Evolutionary conservation across 2,797 vertebrate species (phyloP).

Genomic region (Atherinosoma microstoma): DNA sequence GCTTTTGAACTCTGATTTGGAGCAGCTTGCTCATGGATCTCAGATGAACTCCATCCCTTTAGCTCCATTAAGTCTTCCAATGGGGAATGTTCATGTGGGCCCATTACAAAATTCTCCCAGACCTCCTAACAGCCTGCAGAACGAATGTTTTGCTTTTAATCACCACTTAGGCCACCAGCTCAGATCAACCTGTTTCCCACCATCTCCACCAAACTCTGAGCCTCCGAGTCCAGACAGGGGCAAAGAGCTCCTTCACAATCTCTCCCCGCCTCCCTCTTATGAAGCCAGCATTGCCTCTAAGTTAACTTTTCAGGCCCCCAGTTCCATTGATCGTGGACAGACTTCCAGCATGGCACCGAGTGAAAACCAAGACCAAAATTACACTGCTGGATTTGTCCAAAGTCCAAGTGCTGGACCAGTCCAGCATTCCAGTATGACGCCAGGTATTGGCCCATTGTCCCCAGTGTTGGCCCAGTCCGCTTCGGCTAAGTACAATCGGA

Average conservation of each 20-base stretch:
- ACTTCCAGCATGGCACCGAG: slow-evolving; percentile 18
- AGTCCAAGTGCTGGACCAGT: slow-evolving; percentile 21
- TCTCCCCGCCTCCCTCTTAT: slow-evolving; percentile 94
- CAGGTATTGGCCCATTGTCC: slow-evolving; percentile 74
- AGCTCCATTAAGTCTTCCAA: slow-evolving; percentile 84
- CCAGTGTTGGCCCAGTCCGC: slow-evolving; percentile 84
- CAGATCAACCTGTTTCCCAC: slow-evolving; percentile 90
- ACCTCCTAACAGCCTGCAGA: slow-evolving; percentile 80
- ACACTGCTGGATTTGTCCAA: slow-evolving; percentile 36
- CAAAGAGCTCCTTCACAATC: slow-evolving; percentile 91
- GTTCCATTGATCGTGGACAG: slow-evolving; percentile 57
- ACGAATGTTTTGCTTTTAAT: slow-evolving; percentile 84
- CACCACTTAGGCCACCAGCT: slow-evolving; percentile 82
- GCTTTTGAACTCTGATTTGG: slow-evolving; percentile 93
- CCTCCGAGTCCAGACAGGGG: slow-evolving; percentile 93
- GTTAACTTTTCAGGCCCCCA: slow-evolving; percentile 86
- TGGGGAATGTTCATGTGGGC: slow-evolving; percentile 82
- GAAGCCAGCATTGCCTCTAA: slow-evolving; percentile 95
- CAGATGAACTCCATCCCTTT: slow-evolving; percentile 86
- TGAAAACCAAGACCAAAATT: slow-evolving; percentile 49
- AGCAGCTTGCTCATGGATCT: slow-evolving; percentile 84
- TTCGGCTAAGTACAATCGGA: slow-evolving; percentile 88
- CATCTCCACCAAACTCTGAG: slow-evolving; percentile 95
- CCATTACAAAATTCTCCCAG: slow-evolving; percentile 84
- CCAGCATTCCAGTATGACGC: slow-evolving; percentile 45